phyloP scores from a whole-genome alignment of 2,797 vertebrate genomes.

The Karalla daura region DNA sequence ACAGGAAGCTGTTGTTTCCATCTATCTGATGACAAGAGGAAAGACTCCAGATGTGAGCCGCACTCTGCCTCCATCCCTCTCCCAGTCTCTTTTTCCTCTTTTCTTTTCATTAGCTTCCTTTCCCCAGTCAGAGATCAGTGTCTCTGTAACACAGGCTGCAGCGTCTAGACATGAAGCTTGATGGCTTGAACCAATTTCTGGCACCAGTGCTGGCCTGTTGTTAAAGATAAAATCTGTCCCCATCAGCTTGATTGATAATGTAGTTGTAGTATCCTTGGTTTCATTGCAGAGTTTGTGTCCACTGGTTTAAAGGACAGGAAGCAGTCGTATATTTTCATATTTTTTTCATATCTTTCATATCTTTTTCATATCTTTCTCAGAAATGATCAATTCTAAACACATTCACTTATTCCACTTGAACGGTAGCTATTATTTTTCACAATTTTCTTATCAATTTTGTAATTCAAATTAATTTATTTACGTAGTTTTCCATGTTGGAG shows the following conservation, averaged over 20 bases:
- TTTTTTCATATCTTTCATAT: neutral
- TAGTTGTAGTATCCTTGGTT: slow-evolving; percentile 59
- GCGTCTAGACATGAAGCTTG: slow-evolving; percentile 81
- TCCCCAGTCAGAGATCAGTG: slow-evolving; percentile 83
- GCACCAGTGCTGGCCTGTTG: slow-evolving; percentile 73
- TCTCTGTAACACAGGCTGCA: slow-evolving; percentile 88
- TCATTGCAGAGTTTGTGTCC: slow-evolving; percentile 42
- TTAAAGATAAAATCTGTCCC: slow-evolving; percentile 65
- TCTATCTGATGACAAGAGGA: slow-evolving; percentile 90
- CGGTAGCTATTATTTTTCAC: too few species aligned
- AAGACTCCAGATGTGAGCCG: slow-evolving; percentile 93
- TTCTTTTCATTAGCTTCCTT: slow-evolving; percentile 84
- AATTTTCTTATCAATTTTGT: too few species aligned
- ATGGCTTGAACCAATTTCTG: slow-evolving; percentile 79
- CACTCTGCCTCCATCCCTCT: slow-evolving; percentile 72
- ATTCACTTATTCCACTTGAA: neutral
- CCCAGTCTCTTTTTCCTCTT: slow-evolving; percentile 25
- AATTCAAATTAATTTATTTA: too few species aligned
- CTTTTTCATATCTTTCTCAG: neutral
- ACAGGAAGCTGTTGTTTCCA: slow-evolving; percentile 85
- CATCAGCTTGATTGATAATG: slow-evolving; percentile 64
- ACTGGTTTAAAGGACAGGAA: slow-evolving; percentile 10
- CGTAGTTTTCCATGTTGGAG: too few species aligned
- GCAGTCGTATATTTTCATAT: neutral
- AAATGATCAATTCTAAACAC: neutral